Base-by-base conservation (phyloP, 2,113 vertebrate genomes). In the Marcusenius ussheri region DNA sequence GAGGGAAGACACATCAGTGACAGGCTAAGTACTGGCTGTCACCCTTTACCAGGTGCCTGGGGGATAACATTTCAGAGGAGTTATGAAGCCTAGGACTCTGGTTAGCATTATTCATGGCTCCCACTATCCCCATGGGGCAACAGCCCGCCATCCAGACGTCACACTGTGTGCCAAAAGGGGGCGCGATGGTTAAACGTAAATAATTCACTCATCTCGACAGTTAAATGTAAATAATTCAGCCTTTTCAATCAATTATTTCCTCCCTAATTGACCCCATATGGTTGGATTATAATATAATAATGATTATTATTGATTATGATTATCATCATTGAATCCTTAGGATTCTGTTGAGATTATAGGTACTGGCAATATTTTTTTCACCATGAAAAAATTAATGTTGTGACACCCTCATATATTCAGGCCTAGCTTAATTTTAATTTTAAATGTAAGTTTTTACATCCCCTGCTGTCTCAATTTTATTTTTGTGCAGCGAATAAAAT, bases 211-310 rank as follows among this genome's bases (percentile, higher is more conserved):
- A 47, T 24, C 17, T 84, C 0, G 3, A 47, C 21, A 47, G 83
- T n/a, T 77, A 39, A 77, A 77, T 77, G 70, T 77, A 77, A 77
- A 77, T 77, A 77, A 77, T 77, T 77, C 70, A 77, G 31, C 17
- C 31, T 27, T 27, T 66, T 9, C 58, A 27, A 66, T 66, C 24
- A 66, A 66, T 66, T 66, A 66, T 31, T 66, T 66, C 62, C 70
- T 42, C 70, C 6, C 17, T 39, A 77, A 77, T 77, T 77, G 70
- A 39, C 70, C 31, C 31, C 70, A 39, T 39, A 77, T 77, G 31
- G 70, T 39, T 77, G 31, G 17, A 77, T 77, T 35, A 39, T 39
- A 35, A 77, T 77, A 39, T 77, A 77, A 17, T 77, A 77, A 77
- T 77, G 35, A 19, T 77, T 19, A 77, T 77, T 77, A 17, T 77